phyloP scores from a whole-genome alignment of 2,113 vertebrate species.

The Oceanodroma tethys region DNA sequence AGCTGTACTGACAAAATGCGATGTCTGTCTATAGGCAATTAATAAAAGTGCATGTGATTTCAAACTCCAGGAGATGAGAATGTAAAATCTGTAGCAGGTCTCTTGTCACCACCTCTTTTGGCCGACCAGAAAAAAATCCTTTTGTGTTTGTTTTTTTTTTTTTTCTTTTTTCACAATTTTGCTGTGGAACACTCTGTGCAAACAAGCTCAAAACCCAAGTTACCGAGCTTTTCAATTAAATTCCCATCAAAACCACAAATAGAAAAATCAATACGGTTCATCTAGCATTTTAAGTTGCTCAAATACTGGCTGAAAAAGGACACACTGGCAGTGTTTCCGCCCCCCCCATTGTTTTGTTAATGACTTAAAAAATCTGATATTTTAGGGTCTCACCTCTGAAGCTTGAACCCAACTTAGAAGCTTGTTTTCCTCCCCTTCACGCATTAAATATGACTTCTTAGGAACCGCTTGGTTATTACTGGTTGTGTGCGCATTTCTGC shows the following conservation, averaged over 20 bases:
- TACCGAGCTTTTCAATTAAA: not conserved
- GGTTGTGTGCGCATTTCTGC: not conserved
- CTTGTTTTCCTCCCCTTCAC: not conserved
- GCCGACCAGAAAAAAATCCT: not conserved
- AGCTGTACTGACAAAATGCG: not conserved
- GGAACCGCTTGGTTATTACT: not conserved
- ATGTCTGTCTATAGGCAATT: not conserved
- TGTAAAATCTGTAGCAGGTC: not conserved
- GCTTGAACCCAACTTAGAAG: not conserved
- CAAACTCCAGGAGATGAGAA: not conserved
- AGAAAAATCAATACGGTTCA: not conserved
- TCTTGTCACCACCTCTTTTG: not conserved
- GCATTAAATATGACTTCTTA: not conserved
- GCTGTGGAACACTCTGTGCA: not conserved
- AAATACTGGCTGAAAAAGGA: not conserved
- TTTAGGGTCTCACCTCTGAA: not conserved
- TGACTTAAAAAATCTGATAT: not conserved
- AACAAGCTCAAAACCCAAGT: not conserved
- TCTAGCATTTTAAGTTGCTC: not conserved
- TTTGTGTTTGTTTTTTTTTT: not conserved
- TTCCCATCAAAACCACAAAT: conserved; percentile 1
- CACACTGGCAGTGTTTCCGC: not conserved
- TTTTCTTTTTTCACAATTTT: not conserved
- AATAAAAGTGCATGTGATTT: not conserved
- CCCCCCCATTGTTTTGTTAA: not conserved